Evolutionary conservation across 1,140 invertebrate species (phyloP), one percentile per base, ranked within the genome.

Genomic region (Battus philenor): DNA sequence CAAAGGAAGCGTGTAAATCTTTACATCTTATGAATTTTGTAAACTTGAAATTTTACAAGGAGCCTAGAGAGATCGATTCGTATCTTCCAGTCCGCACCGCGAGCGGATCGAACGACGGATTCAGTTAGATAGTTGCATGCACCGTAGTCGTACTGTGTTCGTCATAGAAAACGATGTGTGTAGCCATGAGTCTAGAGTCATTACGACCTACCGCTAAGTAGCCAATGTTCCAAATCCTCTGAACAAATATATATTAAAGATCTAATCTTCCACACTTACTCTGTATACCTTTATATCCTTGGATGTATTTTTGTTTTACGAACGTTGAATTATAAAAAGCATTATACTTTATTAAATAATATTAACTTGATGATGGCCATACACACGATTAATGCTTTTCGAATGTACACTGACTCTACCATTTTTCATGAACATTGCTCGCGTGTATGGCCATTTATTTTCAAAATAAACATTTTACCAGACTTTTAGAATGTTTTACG

Each of bases 401-500:
- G n/a, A n/a, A n/a, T n/a, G n/a, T n/a, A n/a, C n/a, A n/a, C n/a
- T n/a, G n/a, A n/a, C n/a, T n/a, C n/a, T n/a, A n/a, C n/a, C n/a
- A n/a, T n/a, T n/a, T n/a, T n/a, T n/a, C n/a, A n/a, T n/a, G n/a
- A n/a, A n/a, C n/a, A n/a, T n/a, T n/a, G n/a, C n/a, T n/a, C n/a
- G n/a, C n/a, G n/a, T n/a, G n/a, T n/a, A n/a, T n/a, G n/a, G n/a
- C n/a, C n/a, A n/a, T n/a, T n/a, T n/a, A n/a, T 45, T 30, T 12
- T 30, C 38, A 15, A 22, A 44, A 38, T 45, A 9, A 30, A 44
- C 15, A 39, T 47, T 55, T 49, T 50, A 41, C 55, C 29, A 6
- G 65, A 57, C 18, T 75, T 81, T 78, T 81, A 38, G 63, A 77
- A 61, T 54, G 26, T 62, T 78, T 77, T 78, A 75, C 55, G 60